These are phyloP conservation scores for Clinocottus analis DNA, from an alignment of 2,113 vertebrate species.

Conservation along the genomic window DNA sequence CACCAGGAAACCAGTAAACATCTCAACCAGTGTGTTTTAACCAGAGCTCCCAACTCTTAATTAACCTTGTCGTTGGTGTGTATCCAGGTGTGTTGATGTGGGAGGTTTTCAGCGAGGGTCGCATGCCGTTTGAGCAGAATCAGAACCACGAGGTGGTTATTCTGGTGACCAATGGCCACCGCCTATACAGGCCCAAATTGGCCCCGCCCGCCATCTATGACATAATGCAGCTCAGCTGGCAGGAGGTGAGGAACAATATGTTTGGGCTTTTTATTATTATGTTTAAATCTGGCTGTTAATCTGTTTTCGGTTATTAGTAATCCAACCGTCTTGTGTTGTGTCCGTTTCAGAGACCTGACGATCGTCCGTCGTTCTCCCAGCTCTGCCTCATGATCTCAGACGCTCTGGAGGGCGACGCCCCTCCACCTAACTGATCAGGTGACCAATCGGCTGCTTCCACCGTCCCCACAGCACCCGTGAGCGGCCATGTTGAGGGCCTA, in stretches of 20 bases:
- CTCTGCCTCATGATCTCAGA: constrained; percentile 70
- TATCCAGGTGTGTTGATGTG: constrained; percentile 93
- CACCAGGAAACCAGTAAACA: background rate
- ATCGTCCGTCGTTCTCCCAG: constrained; percentile 70
- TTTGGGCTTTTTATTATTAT: too few species aligned
- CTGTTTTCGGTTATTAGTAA: too few species aligned
- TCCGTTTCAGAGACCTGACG: constrained; percentile 72
- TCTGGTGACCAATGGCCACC: constrained; percentile 90
- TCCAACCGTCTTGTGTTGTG: background rate
- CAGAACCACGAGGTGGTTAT: constrained; percentile 93
- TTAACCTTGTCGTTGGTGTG: background rate
- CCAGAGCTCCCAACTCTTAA: background rate
- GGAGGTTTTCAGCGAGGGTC: constrained; percentile 94
- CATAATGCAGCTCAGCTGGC: constrained; percentile 93
- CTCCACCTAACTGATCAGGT: constrained; percentile 23
- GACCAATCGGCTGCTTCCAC: constrained; percentile 23
- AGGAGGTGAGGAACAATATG: constrained; percentile 82
- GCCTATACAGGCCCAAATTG: constrained; percentile 89
- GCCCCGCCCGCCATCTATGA: constrained; percentile 86
- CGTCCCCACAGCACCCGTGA: background rate
- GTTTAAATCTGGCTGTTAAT: too few species aligned
- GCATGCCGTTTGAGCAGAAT: constrained; percentile 92
- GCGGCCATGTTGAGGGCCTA: background rate
- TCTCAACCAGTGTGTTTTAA: background rate
- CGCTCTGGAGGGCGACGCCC: constrained; percentile 66